Evolutionary conservation across 2,797 vertebrate species (phyloP), one percentile per base, ranked within the genome.

Genomic region (Eremophila alpestris): DNA sequence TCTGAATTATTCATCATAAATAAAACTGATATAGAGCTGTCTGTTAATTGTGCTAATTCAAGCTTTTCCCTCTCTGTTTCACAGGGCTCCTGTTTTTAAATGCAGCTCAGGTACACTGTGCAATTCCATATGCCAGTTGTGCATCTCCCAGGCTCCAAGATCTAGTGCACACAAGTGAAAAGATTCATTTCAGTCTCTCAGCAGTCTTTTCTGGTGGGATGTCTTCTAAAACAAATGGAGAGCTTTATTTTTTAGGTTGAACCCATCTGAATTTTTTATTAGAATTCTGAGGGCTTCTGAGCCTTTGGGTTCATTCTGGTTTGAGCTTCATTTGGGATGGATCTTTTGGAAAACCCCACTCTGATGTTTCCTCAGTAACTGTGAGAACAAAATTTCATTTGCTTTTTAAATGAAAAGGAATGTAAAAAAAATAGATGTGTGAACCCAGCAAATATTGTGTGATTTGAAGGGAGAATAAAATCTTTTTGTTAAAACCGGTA

Each of bases 141-240:
- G 36, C 63, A 82, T 90, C 63, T 91, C 83, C 86, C 56, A 77
- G 74, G 70, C 45, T 94, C 86, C 70, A 79, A 76, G 41, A 84
- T 30, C 55, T 63, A 77, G 54, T 40, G 52, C 55, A 67, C 15
- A 38, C 10, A 51, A 73, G 34, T 38, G 67, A 76, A 18, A 77
- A 32, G 59, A 89, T 56, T 55, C 13, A 69, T 83, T 65, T 83
- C 62, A 79, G 21, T 73, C 23, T 91, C 49, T 62, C 45, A 59
- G 43, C 34, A 88, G 23, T 56, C 19, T 91, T 86, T 76, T 12
- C 41, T 62, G 10, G 11, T 55, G 30, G 48, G 55, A 55, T 23
- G 5, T 67, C 74, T 78, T 59, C 52, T 73, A 68, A 69, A 73
- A 63, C 6, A 88, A 87, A 55, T n/a, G 7, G 51, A 76, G 67